phyloP scores from a whole-genome alignment of 53 echinoderm and acorn worm species.

The Holothuria scabra region DNA sequence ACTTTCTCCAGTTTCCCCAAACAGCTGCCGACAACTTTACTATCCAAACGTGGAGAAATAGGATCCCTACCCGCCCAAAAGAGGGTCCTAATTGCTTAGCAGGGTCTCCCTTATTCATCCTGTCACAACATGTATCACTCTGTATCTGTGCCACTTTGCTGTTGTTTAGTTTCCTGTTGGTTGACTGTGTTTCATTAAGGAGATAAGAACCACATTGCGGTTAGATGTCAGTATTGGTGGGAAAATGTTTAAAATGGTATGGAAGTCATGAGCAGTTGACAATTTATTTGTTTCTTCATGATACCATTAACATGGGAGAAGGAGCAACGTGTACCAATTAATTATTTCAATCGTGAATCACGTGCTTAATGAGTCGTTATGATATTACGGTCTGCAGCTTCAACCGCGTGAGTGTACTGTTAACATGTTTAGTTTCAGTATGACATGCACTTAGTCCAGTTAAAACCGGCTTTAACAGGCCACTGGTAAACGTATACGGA shows the following conservation, averaged over 20 bases:
- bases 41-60: neutral
- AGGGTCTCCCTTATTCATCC: slow-evolving; percentile 11
- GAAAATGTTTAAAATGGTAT: slow-evolving; percentile 25
- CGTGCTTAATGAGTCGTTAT: no score
- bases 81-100: slow-evolving; percentile 32
- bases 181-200: slow-evolving; percentile 31
- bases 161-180: slow-evolving; percentile 8
- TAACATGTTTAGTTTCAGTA: no score
- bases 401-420: no score
- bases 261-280: no score
- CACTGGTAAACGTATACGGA: no score
- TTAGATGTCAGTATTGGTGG: slow-evolving; percentile 4
- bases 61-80: slow-evolving; percentile 22
- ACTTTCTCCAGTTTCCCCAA: slow-evolving; percentile 23
- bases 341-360: no score
- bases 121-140: slow-evolving; percentile 14
- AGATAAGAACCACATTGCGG: slow-evolving; percentile 29
- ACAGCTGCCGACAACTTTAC: slow-evolving; percentile 18
- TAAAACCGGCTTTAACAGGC: no score
- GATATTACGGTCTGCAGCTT: no score
- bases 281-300: no score
- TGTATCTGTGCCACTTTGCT: slow-evolving; percentile 28
- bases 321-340: no score
- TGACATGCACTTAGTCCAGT: no score
- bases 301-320: no score